A percentile compares a stretch with the other conserved stretches of the same genome.
phyloP scores from a whole-genome alignment of 2,113 vertebrate species.

The Tetrao urogallus region DNA sequence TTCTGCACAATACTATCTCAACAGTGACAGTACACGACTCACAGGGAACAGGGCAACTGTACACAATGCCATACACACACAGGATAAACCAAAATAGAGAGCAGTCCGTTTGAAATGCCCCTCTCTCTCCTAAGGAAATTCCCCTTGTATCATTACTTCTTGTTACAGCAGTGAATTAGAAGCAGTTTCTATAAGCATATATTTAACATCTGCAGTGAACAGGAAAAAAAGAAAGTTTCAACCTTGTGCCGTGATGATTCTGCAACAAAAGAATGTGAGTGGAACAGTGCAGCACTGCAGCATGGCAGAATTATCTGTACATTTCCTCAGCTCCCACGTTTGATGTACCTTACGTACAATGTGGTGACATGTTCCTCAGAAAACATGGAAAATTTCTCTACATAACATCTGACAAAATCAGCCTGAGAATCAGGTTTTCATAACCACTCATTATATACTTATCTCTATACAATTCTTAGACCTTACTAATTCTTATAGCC shows the following conservation, averaged over 20 bases:
- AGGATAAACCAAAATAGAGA: not conserved
- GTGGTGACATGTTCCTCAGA: not conserved
- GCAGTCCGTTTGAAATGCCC: not conserved
- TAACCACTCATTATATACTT: slow-evolving; percentile 5
- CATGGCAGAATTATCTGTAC: not conserved
- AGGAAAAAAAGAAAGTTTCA: not conserved
- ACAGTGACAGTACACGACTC: rapidly evolving
- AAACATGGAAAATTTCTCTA: not conserved
- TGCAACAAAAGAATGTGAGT: not conserved
- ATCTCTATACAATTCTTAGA: not conserved
- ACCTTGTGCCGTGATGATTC: not conserved
- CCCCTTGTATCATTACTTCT: not conserved
- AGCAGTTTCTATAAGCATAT: not conserved
- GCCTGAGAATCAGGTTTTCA: not conserved
- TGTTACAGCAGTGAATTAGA: not conserved
- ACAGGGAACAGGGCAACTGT: not conserved
- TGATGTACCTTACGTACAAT: not conserved
- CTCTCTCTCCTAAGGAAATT: not conserved
- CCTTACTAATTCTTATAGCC: slow-evolving; percentile 22
- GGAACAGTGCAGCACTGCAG: not conserved
- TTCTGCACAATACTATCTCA: not conserved
- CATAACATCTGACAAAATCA: slow-evolving; percentile 5
- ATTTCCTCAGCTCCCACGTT: not conserved
- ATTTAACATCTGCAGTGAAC: not conserved
- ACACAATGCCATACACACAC: rapidly evolving